phyloP scores from a whole-genome alignment of 1,140 invertebrate genomes.

The Drosophila mayri region DNA sequence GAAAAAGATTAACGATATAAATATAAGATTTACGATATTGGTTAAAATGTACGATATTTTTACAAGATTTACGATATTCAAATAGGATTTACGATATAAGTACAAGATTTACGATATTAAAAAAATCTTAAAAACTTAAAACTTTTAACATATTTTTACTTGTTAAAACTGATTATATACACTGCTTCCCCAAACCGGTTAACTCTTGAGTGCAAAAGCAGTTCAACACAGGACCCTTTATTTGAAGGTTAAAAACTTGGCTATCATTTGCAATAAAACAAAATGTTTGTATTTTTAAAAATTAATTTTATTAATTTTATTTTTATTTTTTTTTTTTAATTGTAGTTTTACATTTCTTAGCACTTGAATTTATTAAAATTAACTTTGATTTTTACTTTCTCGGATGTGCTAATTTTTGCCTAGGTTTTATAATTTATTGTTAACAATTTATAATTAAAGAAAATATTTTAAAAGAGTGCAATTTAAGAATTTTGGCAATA shows the following conservation, averaged over 20 bases:
- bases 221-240: neutral
- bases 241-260: neutral
- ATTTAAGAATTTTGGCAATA: neutral
- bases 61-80: no score
- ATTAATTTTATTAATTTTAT: neutral
- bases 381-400: neutral
- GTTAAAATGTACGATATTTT: no score
- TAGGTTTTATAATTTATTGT: neutral
- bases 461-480: neutral
- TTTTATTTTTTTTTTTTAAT: no score
- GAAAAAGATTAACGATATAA: no score
- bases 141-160: no score
- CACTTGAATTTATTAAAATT: neutral
- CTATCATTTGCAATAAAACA: neutral
- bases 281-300: neutral
- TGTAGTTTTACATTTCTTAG: neutral
- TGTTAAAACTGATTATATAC: neutral
- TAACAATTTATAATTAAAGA: neutral
- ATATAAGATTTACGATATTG: no score
- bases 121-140: no score
- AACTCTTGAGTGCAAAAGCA: neutral
- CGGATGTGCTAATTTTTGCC: rapidly evolving
- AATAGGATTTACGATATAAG: no score
- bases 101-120: no score
- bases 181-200: neutral